phyloP scores from a whole-genome alignment of 2,888 invertebrate species.

The Dryobota labecula region DNA sequence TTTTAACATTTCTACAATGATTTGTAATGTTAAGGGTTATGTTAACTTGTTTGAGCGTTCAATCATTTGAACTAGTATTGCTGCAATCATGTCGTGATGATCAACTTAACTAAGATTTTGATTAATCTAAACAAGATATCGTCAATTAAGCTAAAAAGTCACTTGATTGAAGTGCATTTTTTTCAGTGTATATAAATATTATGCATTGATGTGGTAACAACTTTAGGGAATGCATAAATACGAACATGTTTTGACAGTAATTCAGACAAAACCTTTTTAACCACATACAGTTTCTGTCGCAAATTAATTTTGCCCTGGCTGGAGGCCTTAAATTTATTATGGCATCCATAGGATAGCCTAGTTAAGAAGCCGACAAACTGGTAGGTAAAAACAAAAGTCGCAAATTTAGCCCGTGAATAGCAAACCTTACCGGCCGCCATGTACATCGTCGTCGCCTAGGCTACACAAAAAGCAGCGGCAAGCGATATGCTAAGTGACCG shows the following conservation, averaged over 20 bases:
- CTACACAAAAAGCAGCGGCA: slow-evolving; percentile 83
- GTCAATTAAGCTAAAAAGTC: no score
- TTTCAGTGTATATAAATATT: no score
- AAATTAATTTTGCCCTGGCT: neutral
- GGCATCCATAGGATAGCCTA: neutral
- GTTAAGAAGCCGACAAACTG: neutral
- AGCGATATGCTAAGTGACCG: slow-evolving; percentile 88
- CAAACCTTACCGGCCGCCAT: slow-evolving; percentile 71
- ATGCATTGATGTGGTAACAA: no score
- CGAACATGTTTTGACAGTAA: neutral
- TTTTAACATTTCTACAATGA: no score
- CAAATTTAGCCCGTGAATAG: slow-evolving; percentile 65
- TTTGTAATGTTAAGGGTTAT: no score
- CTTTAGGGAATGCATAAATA: neutral
- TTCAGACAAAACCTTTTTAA: neutral
- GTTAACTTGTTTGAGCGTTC: no score
- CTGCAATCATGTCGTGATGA: no score
- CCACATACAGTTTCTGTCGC: no score
- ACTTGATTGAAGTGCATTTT: no score
- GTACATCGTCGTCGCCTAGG: slow-evolving; percentile 79
- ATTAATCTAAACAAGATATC: no score
- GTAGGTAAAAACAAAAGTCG: neutral
- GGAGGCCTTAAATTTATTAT: neutral
- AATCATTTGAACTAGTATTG: no score
- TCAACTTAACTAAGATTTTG: no score